phyloP scores from a whole-genome alignment of 2,888 invertebrate species.

The Euzophera pinguis region DNA sequence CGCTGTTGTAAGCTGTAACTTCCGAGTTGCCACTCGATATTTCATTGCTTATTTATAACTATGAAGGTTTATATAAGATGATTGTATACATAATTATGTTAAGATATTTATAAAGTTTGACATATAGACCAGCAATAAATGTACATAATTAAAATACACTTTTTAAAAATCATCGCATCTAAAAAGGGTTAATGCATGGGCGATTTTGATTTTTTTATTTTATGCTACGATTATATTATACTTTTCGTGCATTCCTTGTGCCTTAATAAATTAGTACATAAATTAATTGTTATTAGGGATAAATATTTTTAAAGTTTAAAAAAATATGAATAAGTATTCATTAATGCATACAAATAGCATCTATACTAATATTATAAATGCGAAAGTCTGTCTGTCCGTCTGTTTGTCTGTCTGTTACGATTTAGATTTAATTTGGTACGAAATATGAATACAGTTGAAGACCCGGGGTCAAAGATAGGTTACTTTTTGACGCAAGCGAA shows the following conservation, averaged over 20 bases:
- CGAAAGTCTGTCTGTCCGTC: too few species aligned
- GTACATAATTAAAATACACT: neutral
- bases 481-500: too few species aligned
- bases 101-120: conserved; percentile 10
- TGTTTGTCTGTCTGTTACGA: too few species aligned
- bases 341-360: too few species aligned
- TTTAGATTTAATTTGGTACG: too few species aligned
- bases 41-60: neutral
- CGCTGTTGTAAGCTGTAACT: neutral
- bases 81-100: neutral
- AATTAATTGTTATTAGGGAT: conserved; percentile 1
- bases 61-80: neutral
- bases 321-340: neutral
- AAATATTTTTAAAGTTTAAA: neutral
- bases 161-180: too few species aligned
- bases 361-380: too few species aligned
- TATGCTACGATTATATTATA: neutral
- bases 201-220: neutral
- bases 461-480: too few species aligned
- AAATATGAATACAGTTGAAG: too few species aligned
- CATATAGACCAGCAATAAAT: conserved; percentile 6
- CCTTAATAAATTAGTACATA: conserved; percentile 43
- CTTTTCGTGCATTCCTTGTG: conserved; percentile 73
- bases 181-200: neutral
- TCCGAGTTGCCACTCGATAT: neutral